These are phyloP conservation scores for Zeuzera pyrina DNA, from an alignment of 2,888 invertebrate genomes.

Conservation along the genomic window DNA sequence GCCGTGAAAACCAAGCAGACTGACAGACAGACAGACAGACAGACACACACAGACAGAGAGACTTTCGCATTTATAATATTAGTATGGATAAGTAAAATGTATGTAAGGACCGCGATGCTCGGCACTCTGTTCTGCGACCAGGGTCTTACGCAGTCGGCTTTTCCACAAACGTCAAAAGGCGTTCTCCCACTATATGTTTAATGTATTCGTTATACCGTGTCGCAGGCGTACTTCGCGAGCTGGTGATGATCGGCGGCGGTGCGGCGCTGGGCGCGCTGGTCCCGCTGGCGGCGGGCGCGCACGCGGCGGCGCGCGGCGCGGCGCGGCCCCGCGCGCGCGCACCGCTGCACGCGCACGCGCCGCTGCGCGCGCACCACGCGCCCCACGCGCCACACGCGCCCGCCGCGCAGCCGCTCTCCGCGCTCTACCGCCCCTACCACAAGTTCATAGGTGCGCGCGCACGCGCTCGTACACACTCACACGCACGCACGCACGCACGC, in stretches of 20 bases:
- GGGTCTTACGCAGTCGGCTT: no score
- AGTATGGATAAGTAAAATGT: no score
- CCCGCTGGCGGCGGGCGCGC: slow-evolving; percentile 88
- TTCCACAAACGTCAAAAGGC: no score
- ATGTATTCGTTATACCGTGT: no score
- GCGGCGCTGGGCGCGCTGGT: slow-evolving; percentile 88
- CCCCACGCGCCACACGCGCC: slow-evolving; percentile 81
- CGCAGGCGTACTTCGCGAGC: slow-evolving; percentile 80
- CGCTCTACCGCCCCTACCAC: slow-evolving; percentile 91
- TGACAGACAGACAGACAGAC: no score
- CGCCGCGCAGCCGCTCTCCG: slow-evolving; percentile 86
- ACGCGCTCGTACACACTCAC: no score
- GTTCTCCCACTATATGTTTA: no score
- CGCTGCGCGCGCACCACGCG: slow-evolving; percentile 84
- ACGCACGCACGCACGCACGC: not conserved
- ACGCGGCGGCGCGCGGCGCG: slow-evolving; percentile 65
- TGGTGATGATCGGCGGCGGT: slow-evolving; percentile 83
- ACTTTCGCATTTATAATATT: no score
- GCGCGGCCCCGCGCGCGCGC: slow-evolving; percentile 84
- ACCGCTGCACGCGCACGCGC: slow-evolving; percentile 76
- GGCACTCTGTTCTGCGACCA: no score
- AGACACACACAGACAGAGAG: no score
- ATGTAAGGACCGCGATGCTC: no score
- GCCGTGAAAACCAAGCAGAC: no score
- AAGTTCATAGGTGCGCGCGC: slow-evolving; percentile 83